These are phyloP conservation scores for Poeciliopsis infans DNA, from an alignment of 2,797 vertebrate species.

Conservation along the genomic window DNA sequence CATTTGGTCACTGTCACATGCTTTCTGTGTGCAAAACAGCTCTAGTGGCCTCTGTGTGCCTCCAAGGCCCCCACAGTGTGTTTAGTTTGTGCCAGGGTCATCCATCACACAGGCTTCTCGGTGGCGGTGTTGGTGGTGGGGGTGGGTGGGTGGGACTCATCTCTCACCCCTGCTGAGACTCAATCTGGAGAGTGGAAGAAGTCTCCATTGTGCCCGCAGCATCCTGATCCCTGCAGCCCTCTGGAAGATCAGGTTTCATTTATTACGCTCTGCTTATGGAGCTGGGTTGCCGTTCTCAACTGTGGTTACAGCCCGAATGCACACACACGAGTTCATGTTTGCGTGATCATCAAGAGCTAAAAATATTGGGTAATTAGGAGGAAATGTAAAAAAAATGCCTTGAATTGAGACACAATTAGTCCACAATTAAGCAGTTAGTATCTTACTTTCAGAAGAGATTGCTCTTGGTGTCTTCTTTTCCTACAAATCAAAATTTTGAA, in stretches of 20 bases:
- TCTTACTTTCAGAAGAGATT: not conserved
- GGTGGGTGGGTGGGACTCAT: conserved; percentile 58
- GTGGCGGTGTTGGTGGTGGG: conserved; percentile 26
- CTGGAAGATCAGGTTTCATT: conserved; percentile 30
- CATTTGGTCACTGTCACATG: conserved; percentile 54
- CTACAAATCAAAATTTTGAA: not conserved
- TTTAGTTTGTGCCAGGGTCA: conserved; percentile 65
- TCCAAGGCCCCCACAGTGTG: conserved; percentile 67
- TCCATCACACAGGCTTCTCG: conserved; percentile 65
- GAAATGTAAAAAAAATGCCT: not conserved
- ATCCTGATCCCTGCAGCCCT: conserved; percentile 55
- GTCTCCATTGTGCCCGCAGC: conserved; percentile 64
- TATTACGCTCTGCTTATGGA: conserved; percentile 28
- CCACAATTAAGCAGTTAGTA: not conserved
- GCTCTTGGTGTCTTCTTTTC: not conserved
- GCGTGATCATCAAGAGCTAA: not conserved
- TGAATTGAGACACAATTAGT: not conserved
- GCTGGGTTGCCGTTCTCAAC: conserved; percentile 3
- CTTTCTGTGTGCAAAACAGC: conserved; percentile 33
- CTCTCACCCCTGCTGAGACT: conserved; percentile 76
- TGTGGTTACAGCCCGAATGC: conserved; percentile 3
- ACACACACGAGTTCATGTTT: not conserved
- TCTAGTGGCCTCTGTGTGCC: conserved; percentile 66
- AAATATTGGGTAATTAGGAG: not conserved
- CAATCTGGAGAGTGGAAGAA: conserved; percentile 78